Evolutionary conservation across 2,888 invertebrate genomes (phyloP).

Genomic region (Odontocerum albicorne): DNA sequence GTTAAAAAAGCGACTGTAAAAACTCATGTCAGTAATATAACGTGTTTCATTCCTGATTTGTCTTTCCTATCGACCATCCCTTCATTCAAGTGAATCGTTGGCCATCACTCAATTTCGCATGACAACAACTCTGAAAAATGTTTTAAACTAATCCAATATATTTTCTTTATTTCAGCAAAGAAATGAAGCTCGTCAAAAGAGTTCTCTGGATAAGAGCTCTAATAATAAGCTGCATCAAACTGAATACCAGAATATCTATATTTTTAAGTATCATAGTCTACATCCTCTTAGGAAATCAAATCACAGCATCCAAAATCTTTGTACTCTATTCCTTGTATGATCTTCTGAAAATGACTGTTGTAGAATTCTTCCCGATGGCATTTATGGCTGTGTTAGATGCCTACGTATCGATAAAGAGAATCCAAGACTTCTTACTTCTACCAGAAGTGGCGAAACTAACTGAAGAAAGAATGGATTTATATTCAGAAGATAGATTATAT

Average conservation of each 20-base stretch:
- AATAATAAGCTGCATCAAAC: slow-evolving; percentile 70
- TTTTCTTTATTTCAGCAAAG: slow-evolving; percentile 54
- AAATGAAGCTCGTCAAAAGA: slow-evolving; percentile 66
- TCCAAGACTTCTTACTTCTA: slow-evolving; percentile 65
- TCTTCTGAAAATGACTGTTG: slow-evolving; percentile 74
- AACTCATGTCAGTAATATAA: too few relatives aligned
- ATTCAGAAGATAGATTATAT: neutral
- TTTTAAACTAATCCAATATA: too few relatives aligned
- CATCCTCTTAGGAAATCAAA: slow-evolving; percentile 61
- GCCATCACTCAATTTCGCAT: too few relatives aligned
- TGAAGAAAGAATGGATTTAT: neutral
- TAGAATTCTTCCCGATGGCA: slow-evolving; percentile 78
- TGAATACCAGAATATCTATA: slow-evolving; percentile 77
- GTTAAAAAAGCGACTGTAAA: too few relatives aligned
- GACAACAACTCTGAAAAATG: too few relatives aligned
- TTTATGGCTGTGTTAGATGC: slow-evolving; percentile 77
- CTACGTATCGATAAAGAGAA: slow-evolving; percentile 69
- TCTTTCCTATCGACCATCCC: too few relatives aligned
- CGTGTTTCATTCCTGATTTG: too few relatives aligned
- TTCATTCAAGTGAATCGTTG: too few relatives aligned
- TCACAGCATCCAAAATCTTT: slow-evolving; percentile 77
- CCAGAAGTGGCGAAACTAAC: slow-evolving; percentile 42
- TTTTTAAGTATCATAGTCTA: slow-evolving; percentile 73
- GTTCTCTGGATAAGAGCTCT: slow-evolving; percentile 69
- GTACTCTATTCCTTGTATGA: slow-evolving; percentile 81